These are phyloP conservation scores for Chondrilla cf. caribensis DNA, from an alignment of 37 sponge, comb jelly and placozoan species.

Conservation along the genomic window DNA sequence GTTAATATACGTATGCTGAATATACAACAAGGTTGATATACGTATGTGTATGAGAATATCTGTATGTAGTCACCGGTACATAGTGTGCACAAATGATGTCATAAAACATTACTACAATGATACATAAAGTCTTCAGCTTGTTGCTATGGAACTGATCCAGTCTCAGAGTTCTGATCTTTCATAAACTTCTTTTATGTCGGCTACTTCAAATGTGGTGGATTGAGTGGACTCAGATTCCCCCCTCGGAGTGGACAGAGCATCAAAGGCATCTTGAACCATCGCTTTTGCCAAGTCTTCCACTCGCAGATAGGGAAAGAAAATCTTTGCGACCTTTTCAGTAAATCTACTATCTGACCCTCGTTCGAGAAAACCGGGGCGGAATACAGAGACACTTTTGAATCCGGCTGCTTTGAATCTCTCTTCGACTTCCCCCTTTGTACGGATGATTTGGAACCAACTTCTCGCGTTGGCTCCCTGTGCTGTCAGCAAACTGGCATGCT, in stretches of 20 bases:
- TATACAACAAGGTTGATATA: too few relatives aligned
- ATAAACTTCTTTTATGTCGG: too few relatives aligned
- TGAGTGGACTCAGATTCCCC: too few relatives aligned
- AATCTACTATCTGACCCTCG: constrained; percentile 41
- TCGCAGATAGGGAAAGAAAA: constrained; percentile 12
- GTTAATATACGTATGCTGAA: too few relatives aligned
- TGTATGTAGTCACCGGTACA: too few relatives aligned
- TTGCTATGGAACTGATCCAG: too few relatives aligned
- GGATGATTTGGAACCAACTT: constrained; percentile 68
- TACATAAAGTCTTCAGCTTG: too few relatives aligned
- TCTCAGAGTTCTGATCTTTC: too few relatives aligned
- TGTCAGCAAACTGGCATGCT: constrained; percentile 70
- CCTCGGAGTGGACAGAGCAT: background rate
- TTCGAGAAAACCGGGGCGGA: constrained; percentile 61
- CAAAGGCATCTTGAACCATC: constrained; percentile 58
- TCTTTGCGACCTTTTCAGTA: constrained; percentile 51
- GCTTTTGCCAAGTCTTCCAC: constrained; percentile 49
- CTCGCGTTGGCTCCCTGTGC: constrained; percentile 56
- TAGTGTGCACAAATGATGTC: too few relatives aligned
- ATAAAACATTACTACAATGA: too few relatives aligned
- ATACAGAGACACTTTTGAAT: constrained; percentile 50
- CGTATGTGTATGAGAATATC: too few relatives aligned
- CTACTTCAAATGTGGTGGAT: too few relatives aligned
- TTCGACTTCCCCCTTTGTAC: constrained; percentile 73
- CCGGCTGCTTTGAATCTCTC: constrained; percentile 29